Base-by-base conservation (phyloP, 2,888 invertebrate species). In the Archips crataeganus region DNA sequence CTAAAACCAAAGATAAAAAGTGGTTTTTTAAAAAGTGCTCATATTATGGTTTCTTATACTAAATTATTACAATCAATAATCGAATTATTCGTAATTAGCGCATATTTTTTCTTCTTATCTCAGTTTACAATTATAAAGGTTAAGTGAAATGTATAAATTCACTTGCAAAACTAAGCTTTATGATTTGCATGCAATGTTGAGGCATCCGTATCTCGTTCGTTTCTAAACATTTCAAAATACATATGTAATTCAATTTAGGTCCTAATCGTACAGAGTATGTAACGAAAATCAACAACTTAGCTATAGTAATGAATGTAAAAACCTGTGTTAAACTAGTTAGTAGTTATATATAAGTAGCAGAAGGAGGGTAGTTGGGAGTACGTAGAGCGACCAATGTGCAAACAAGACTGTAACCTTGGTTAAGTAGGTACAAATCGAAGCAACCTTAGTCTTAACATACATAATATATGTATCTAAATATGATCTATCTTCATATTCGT, bases 351-450 rank as follows among this genome's bases (percentile, higher is more conserved):
- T 78, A 78, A 78, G 76, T 82, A 76, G 54, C 60, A 67, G 65
- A 67, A 51, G 15, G 59, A 75, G 47, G 75, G 73, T 79, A 75
- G 74, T 75, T 70, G 61, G 39, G 71, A 75, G 77, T 45, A 72
- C 72, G 79, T 84, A 79, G 82, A 87, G 87, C 89, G 93, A 93
- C 93, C 93, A 93, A 93, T 90, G 82, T 86, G 78, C 85, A 89
- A 88, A 89, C 85, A 91, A 93, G 93, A 93, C 93, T 93, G 92
- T 90, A 85, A 81, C 85, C 84, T 87, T 85, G 84, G 85, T 81
- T 92, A 88, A 93, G 49, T 49, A 49, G 49, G 93, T 94, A 93
- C 93, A 93, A 92, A 92, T 78, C 75, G 81, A 85, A 68, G 75
- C 75, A 75, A 77, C 39, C n/a, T 63, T 65, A 57, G 45, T 66